Conservation (phyloP, 2,797 vertebrate species). For the Melanotaenia boesemani region DNA sequence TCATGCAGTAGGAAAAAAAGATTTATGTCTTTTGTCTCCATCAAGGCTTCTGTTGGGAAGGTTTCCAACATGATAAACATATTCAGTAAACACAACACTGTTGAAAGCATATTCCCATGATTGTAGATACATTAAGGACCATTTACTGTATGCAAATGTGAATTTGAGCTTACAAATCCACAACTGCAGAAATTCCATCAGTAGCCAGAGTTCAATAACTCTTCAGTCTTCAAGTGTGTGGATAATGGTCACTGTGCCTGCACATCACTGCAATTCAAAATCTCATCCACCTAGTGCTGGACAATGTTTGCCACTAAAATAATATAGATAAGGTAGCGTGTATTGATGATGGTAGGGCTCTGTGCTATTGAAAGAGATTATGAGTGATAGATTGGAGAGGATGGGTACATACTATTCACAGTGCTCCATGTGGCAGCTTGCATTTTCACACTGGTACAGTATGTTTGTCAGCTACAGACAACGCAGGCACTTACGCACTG, state of each 20-base stretch:
- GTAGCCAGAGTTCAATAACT: slow-evolving; percentile 82
- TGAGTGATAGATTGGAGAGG: slow-evolving; percentile 73
- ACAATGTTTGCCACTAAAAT: slow-evolving; percentile 72
- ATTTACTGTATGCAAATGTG: slow-evolving; percentile 81
- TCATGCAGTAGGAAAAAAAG: slow-evolving; percentile 65
- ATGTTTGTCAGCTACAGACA: slow-evolving; percentile 76
- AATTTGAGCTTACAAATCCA: slow-evolving; percentile 73
- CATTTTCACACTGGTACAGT: slow-evolving; percentile 75
- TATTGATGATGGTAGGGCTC: slow-evolving; percentile 47
- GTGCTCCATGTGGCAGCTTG: slow-evolving; percentile 71
- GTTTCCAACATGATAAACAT: slow-evolving; percentile 39
- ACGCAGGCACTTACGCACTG: slow-evolving; percentile 78
- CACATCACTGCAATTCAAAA: slow-evolving; percentile 76
- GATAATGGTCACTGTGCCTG: slow-evolving; percentile 83
- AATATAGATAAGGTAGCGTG: slow-evolving; percentile 58
- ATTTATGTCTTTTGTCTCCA: slow-evolving; percentile 62
- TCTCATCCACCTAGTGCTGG: slow-evolving; percentile 76
- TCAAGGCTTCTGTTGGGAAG: slow-evolving; percentile 39
- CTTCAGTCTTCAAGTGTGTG: slow-evolving; percentile 81
- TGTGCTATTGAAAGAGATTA: slow-evolving; percentile 61
- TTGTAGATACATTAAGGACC: slow-evolving; percentile 68
- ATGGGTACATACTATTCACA: slow-evolving; percentile 69
- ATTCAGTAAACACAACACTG: slow-evolving; percentile 47
- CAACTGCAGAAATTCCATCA: slow-evolving; percentile 81
- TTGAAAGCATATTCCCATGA: slow-evolving; percentile 46